These are phyloP conservation scores for Drosophila santomea DNA, from an alignment of 1,140 invertebrate species.

Conservation along the genomic window DNA sequence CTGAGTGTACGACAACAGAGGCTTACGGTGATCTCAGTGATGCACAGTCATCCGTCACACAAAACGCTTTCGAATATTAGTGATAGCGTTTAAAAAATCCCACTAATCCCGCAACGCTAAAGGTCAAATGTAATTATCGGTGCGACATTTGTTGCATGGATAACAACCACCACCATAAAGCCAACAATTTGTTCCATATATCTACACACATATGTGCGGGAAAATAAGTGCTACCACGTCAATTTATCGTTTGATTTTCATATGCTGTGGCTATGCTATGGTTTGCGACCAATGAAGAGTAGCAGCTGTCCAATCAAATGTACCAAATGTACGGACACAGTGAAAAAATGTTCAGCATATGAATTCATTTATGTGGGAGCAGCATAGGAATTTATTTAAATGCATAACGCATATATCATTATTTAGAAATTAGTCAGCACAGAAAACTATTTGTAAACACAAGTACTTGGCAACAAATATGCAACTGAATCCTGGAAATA, in stretches of 20 bases:
- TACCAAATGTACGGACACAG: constrained; percentile 18
- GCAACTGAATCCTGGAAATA: not conserved
- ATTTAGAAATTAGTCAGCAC: too few species aligned
- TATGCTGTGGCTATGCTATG: constrained; percentile 52
- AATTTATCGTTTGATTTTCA: constrained; percentile 46
- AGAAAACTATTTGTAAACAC: too few species aligned
- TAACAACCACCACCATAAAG: constrained; percentile 6
- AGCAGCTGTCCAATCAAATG: constrained; percentile 42
- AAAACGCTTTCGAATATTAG: constrained; percentile 13
- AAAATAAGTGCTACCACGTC: constrained; percentile 38
- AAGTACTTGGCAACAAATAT: not conserved
- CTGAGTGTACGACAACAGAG: not conserved
- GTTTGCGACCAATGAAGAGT: constrained; percentile 20
- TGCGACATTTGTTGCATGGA: constrained; percentile 42
- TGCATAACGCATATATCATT: too few species aligned
- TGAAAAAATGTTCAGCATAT: constrained; percentile 6
- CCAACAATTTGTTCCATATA: constrained; percentile 4
- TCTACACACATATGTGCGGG: not conserved
- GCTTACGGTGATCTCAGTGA: constrained; percentile 36
- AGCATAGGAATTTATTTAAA: too few species aligned
- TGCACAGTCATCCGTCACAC: constrained; percentile 22
- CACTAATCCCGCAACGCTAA: constrained; percentile 17
- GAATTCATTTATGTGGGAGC: too few species aligned
- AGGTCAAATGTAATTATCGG: constrained; percentile 54
- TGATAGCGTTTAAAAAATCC: constrained; percentile 11